Base-by-base conservation (phyloP, 1,140 invertebrate genomes). In the Bombus picipes region DNA sequence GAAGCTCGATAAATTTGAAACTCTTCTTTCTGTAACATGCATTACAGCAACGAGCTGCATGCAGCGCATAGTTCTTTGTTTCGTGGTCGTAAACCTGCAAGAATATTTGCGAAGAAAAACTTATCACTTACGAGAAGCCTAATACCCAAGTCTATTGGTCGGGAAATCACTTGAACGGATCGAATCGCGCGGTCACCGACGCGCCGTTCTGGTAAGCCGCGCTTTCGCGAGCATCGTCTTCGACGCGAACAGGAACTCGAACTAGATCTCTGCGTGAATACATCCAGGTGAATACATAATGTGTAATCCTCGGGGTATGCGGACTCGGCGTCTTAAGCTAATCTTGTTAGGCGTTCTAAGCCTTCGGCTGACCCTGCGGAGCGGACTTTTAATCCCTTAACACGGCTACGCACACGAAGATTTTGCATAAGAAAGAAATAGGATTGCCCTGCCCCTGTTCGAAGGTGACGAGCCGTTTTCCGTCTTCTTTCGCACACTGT, bases 351-450 rank as follows among this genome's bases (percentile, higher is more conserved):
- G 89, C 88, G 91, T 91, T 91, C 91, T 92, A 94, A 95, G 94
- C 93, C 94, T 93, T 92, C 92, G 93, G 93, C 93, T 94, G 94
- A 95, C 94, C 93, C 94, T 94, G 93, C 92, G 92, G 90, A 93
- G 90, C 91, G 91, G 92, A 94, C 91, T 95, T 94, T 95, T 94
- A 95, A 95, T 94, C 94, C 94, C 93, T 94, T 94, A 94, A 94
- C 92, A 91, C 93, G 92, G 90, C 92, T 92, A 92, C 92, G 87
- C 91, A 91, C 81, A 83, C 90, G 85, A 87, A 92, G 92, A 94
- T 95, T 95, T 94, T 94, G 94, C 94, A 95, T 95, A 94, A 95
- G 93, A 95, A 95, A 94, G 92, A 95, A 94, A 95, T 94, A 93
- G 92, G 92, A 94, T 94, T 94, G 92, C 87, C 89, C 71, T 91